Conservation (phyloP, 2,113 vertebrate genomes). For the Morone chrysops region DNA sequence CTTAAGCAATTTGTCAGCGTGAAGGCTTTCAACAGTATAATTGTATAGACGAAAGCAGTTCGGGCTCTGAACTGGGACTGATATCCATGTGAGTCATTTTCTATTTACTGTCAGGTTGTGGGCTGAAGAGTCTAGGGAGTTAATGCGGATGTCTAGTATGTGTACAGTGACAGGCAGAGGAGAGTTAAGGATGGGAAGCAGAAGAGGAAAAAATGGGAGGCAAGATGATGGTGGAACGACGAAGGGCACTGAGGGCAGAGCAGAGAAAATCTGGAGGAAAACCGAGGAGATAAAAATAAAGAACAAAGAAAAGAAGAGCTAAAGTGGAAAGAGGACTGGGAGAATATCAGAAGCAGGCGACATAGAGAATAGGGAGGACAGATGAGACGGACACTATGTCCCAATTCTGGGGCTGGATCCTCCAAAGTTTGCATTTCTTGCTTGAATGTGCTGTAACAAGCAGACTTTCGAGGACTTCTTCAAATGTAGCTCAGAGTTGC, state of each 20-base stretch:
- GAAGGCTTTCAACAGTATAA: slow-evolving; percentile 60
- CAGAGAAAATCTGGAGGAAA: slow-evolving; percentile 11
- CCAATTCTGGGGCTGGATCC: background rate
- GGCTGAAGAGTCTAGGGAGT: slow-evolving; percentile 53
- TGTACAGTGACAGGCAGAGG: slow-evolving; percentile 1
- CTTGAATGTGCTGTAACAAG: background rate
- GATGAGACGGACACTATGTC: slow-evolving; percentile 10
- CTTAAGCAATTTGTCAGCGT: slow-evolving; percentile 62
- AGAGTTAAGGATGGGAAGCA: background rate
- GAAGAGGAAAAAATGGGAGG: background rate
- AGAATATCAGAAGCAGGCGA: background rate
- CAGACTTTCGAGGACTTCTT: background rate
- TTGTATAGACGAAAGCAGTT: slow-evolving; percentile 52
- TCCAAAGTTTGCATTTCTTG: slow-evolving; percentile 4
- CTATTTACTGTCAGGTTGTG: slow-evolving; percentile 66
- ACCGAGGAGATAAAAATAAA: slow-evolving; percentile 18
- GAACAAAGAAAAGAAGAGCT: slow-evolving; percentile 6
- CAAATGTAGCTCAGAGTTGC: background rate
- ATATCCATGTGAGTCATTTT: slow-evolving; percentile 64
- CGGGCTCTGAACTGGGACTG: slow-evolving; percentile 31
- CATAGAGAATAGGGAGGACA: background rate
- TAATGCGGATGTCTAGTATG: slow-evolving; percentile 19
- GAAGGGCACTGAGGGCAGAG: slow-evolving; percentile 6
- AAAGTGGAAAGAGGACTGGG: slow-evolving; percentile 11
- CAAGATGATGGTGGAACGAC: slow-evolving; percentile 17